Base-by-base conservation (phyloP, 2,113 vertebrate genomes). In the Saccopteryx leptura region DNA sequence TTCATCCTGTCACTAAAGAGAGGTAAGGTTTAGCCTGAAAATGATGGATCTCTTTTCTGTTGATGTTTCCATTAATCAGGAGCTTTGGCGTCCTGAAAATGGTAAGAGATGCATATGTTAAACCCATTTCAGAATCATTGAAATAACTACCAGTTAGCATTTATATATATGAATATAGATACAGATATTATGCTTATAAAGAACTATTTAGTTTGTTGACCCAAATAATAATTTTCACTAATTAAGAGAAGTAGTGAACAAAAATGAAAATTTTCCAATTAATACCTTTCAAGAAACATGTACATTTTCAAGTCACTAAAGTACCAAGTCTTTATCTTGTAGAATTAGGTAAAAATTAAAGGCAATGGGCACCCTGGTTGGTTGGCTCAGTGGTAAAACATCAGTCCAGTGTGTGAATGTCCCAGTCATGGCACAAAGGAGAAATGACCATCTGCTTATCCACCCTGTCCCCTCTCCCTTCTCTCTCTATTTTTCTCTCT, bases 171-270 rank as follows among this genome's bases (percentile, higher is more conserved):
- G 94, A 9, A 82, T 23, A 90, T 4, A 63, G 24, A 19, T 52
- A 85, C 31, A 90, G 19, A 14, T 84, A 33, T 17, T 83, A 90
- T 46, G 19, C 14, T 48, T 26, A 15, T 12, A 13, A 75, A 5
- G 28, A 76, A 58, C 18, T 69, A 69, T 4, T 7, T 21, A 65
- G 58, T 74, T 80, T 92, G n/a, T 56, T 88, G n/a, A 76, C 13
- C 56, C 80, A 68, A 89, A 92, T 79, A 86, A 66, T 76, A 61
- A 92, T 48, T 91, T 91, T 80, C 60, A n/a, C n/a, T 84, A 46
- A 33, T 54, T 88, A 74, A 63, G 6, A 88, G 63, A 89, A 95
- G 0, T 39, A 92, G 11, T 8, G 11, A 85, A 61, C 3, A 78
- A 31, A 13, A 88, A 63, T 31, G 17, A 84, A 68, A 94, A 92